These are phyloP conservation scores for Drosophila littoralis DNA, from an alignment of 1,140 invertebrate species.

Conservation along the genomic window DNA sequence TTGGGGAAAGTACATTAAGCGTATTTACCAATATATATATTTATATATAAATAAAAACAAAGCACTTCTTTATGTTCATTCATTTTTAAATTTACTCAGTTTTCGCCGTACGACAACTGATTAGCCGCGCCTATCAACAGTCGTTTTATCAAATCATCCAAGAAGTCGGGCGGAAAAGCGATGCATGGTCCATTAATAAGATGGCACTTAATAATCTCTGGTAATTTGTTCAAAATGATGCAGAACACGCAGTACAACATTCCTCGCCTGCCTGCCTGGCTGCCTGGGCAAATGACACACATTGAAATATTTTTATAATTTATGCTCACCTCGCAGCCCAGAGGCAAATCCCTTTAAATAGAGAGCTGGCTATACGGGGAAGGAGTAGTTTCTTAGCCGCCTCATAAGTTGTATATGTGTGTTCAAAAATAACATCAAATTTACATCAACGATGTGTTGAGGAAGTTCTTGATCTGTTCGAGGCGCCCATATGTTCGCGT, in stretches of 20 bases:
- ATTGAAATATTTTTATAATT: slow-evolving; percentile 82
- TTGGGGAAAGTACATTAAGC: no score
- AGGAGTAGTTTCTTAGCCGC: slow-evolving; percentile 8
- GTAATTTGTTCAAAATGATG: slow-evolving; percentile 70
- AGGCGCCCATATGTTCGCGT: slow-evolving; percentile 16
- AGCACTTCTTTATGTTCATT: not conserved
- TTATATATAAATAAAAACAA: no score
- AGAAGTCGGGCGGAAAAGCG: slow-evolving; percentile 25
- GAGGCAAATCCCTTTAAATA: slow-evolving; percentile 59
- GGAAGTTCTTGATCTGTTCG: slow-evolving; percentile 49
- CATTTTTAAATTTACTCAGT: slow-evolving; percentile 7
- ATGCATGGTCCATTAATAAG: slow-evolving; percentile 64
- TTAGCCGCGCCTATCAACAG: slow-evolving; percentile 46
- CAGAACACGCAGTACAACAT: slow-evolving; percentile 57
- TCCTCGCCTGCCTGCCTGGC: slow-evolving; percentile 39
- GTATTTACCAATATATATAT: no score
- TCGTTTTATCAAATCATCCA: slow-evolving; percentile 45
- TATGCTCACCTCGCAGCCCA: slow-evolving; percentile 68
- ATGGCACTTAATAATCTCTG: slow-evolving; percentile 61
- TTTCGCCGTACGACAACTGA: slow-evolving; percentile 5
- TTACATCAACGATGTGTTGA: slow-evolving; percentile 44
- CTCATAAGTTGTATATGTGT: slow-evolving; percentile 39
- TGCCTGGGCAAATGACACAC: slow-evolving; percentile 73
- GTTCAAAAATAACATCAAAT: slow-evolving; percentile 69
- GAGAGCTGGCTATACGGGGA: slow-evolving; percentile 26